These are phyloP conservation scores for Agapornis canus DNA, from an alignment of 2,797 vertebrate genomes.

Conservation along the genomic window DNA sequence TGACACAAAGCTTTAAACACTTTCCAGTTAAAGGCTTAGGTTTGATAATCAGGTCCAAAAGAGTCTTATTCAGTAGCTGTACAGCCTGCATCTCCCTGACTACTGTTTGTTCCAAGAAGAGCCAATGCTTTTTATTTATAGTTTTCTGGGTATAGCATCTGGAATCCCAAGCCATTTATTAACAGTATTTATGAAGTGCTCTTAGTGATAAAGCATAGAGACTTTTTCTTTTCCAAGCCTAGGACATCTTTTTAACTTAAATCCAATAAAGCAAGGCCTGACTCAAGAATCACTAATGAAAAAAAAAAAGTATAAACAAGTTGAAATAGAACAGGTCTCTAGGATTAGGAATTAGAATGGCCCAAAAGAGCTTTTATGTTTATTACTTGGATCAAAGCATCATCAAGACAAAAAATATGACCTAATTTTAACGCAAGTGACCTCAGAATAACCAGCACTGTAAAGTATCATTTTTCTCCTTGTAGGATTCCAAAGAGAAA, in stretches of 20 bases:
- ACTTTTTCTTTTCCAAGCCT: neutral
- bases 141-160: conserved; percentile 57
- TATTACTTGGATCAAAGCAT: conserved; percentile 79
- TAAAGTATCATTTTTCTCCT: conserved; percentile 86
- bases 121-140: conserved; percentile 73
- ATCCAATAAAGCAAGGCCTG: conserved; percentile 38
- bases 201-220: conserved; percentile 54
- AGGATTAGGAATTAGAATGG: conserved; percentile 77
- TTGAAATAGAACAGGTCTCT: conserved; percentile 75
- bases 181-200: conserved; percentile 77
- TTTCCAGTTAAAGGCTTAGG: neutral
- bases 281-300: conserved; percentile 52
- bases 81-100: conserved; percentile 4
- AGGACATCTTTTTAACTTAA: conserved; percentile 65
- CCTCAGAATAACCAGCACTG: conserved; percentile 85
- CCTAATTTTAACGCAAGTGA: conserved; percentile 80
- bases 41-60: neutral
- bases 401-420: conserved; percentile 70
- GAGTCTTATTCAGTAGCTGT: conserved; percentile 54
- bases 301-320: conserved; percentile 55
- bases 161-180: conserved; percentile 71
- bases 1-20: neutral
- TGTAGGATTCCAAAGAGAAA: conserved; percentile 80
- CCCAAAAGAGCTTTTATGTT: conserved; percentile 76
- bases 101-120: conserved; percentile 64